Percentiles rank a stretch among this genome's conserved stretches.
phyloP scores from a whole-genome alignment of 2,797 vertebrate genomes.

The Macropus fuliginosus region DNA sequence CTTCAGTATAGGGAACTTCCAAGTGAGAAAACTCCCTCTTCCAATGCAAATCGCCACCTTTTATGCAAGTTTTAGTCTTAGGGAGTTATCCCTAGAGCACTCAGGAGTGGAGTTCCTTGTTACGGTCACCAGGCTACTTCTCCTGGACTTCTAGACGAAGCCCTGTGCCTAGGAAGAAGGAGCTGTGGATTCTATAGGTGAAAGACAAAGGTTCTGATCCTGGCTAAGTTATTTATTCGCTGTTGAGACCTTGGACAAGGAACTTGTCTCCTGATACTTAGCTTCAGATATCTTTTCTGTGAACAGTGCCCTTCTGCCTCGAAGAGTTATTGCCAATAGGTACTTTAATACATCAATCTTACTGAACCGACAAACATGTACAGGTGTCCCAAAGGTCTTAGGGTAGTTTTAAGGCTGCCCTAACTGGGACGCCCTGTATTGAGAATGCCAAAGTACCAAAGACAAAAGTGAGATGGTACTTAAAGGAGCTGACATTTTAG shows the following conservation, averaged over 20 bases:
- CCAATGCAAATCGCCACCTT: not conserved
- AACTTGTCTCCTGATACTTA: not conserved
- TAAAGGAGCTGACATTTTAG: not conserved
- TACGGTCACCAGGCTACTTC: not conserved
- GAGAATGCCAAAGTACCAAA: not conserved
- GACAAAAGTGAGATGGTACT: not conserved
- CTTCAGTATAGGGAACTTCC: not conserved
- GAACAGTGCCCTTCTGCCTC: not conserved
- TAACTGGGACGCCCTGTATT: not conserved
- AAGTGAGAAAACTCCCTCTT: not conserved
- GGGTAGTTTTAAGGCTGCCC: not conserved
- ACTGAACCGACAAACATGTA: not conserved
- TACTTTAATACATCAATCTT: not conserved
- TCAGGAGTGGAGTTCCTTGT: not conserved
- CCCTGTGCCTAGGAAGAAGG: not conserved
- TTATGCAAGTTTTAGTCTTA: not conserved
- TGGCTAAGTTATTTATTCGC: not conserved
- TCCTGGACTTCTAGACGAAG: not conserved
- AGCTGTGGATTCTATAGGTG: not conserved
- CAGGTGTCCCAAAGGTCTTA: not conserved
- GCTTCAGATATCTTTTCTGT: not conserved
- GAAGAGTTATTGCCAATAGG: not conserved
- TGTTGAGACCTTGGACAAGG: not conserved
- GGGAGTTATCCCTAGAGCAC: not conserved
- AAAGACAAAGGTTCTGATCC: not conserved